Evolutionary conservation across 1,140 invertebrate species (phyloP).

Genomic region (Potamilus streckersoni): DNA sequence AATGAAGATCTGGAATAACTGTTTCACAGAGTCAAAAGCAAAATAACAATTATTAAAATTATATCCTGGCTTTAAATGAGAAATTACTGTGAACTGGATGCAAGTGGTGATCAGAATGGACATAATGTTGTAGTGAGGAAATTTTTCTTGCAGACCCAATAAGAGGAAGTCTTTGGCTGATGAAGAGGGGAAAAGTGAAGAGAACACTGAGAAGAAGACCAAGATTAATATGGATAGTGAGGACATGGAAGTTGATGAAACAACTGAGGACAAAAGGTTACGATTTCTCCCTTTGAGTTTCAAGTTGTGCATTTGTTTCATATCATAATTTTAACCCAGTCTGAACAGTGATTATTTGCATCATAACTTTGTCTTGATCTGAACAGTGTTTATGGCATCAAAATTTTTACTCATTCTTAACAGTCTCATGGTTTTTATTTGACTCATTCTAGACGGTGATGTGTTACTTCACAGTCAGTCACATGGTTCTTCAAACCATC

Average conservation of each 20-base stretch:
- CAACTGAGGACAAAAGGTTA: neutral
- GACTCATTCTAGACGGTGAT: no score
- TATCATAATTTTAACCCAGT: neutral
- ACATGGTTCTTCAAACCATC: no score
- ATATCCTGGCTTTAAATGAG: neutral
- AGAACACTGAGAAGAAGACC: conserved; percentile 34
- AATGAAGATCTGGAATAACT: neutral
- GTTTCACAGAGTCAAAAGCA: neutral
- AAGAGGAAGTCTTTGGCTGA: conserved; percentile 13
- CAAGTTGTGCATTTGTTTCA: neutral
- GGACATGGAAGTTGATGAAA: neutral
- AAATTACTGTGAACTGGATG: conserved; percentile 27
- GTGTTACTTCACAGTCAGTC: no score
- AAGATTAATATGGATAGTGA: conserved; percentile 28
- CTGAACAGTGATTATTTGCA: neutral
- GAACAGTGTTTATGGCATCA: no score
- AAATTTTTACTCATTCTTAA: no score
- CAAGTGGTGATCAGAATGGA: conserved; percentile 30
- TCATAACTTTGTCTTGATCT: neutral
- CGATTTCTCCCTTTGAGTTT: neutral
- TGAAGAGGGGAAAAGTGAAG: conserved; percentile 9
- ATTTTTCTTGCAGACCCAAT: neutral
- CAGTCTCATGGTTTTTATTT: no score
- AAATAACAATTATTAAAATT: neutral
- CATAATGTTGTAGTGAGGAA: neutral